Evolutionary conservation across 2,113 vertebrate genomes (phyloP), one percentile per base, ranked within the genome.

Genomic region (Colaptes auratus): DNA sequence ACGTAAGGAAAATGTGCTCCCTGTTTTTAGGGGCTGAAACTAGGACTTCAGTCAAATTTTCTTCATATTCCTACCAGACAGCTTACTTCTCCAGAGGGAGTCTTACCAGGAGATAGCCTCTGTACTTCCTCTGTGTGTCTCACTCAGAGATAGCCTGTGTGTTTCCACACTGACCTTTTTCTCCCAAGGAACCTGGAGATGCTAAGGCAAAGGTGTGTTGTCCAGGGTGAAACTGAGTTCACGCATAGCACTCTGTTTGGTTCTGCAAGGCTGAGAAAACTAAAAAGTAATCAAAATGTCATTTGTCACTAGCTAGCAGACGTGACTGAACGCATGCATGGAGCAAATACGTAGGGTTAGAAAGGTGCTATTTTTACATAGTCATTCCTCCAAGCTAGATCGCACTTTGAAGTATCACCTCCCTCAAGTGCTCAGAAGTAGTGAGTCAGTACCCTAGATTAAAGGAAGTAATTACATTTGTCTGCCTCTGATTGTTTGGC

Each of bases 401-500:
- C 80, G 33, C 64, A 65, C 80, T 94, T 88, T 35, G 33, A 96
- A 94, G 64, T 65, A 61, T 71, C 88, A 67, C 86, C 73, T 88
- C 75, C 71, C 82, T 89, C 28, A 87, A 81, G 60, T 71, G 42
- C 80, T 95, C 74, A 58, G 79, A 44, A 78, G 36, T 61, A 84
- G 69, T 82, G 91, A 94, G 74, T 93, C 87, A 79, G 78, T 78
- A 46, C 63, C 52, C 14, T 28, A 70, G 64, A 92, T 92, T 88
- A 89, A 88, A 86, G 91, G 46, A 87, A 46, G 75, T 80, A 88
- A 95, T 95, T 92, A 91, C 79, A 77, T 88, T 88, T 91, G 69
- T 85, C 79, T 93, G 78, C 44, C 79, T 86, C 60, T 82, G 71
- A 76, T 82, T 85, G 56, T 89, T 94, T 89, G 90, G 72, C 93